Conservation (phyloP, 2,113 vertebrate species). For the Acanthochromis polyacanthus region DNA sequence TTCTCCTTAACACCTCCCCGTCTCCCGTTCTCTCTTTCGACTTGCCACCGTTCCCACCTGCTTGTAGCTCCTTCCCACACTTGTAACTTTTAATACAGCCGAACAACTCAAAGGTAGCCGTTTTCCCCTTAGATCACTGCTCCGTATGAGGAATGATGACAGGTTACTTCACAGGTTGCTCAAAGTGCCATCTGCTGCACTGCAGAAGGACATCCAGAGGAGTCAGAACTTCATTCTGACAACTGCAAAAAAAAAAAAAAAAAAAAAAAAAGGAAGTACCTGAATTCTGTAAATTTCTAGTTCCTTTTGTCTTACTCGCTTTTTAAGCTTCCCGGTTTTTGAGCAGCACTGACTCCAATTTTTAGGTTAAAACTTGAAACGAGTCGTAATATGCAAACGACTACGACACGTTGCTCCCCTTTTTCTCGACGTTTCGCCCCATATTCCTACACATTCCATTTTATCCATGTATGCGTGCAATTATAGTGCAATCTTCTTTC, state of each 20-base stretch:
- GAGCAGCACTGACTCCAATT: conserved; percentile 30
- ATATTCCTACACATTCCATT: conserved; percentile 64
- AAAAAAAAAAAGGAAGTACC: background rate
- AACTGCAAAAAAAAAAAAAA: background rate
- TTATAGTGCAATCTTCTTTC: conserved; percentile 75
- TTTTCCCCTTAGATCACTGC: conserved; percentile 21
- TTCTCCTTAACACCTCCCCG: conserved; percentile 65
- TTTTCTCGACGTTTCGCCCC: conserved; percentile 43
- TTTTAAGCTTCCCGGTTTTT: background rate
- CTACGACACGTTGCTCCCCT: conserved; percentile 27
- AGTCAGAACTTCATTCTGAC: conserved; percentile 4
- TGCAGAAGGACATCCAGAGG: background rate
- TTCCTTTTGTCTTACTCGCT: conserved; percentile 35
- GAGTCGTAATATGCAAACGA: conserved; percentile 49
- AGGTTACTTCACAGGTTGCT: conserved; percentile 40
- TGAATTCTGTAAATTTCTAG: conserved; percentile 46
- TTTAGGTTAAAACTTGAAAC: conserved; percentile 56
- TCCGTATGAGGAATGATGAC: conserved; percentile 44
- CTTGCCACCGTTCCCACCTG: conserved; percentile 42
- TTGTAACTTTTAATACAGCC: conserved; percentile 46
- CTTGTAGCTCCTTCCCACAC: conserved; percentile 38
- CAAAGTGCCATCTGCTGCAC: conserved; percentile 21
- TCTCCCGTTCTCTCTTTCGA: conserved; percentile 29
- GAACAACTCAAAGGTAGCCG: conserved; percentile 25
- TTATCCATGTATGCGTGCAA: conserved; percentile 75